Base-by-base conservation (phyloP, 64 coral and sea anemone species). In the Actinia equina region DNA sequence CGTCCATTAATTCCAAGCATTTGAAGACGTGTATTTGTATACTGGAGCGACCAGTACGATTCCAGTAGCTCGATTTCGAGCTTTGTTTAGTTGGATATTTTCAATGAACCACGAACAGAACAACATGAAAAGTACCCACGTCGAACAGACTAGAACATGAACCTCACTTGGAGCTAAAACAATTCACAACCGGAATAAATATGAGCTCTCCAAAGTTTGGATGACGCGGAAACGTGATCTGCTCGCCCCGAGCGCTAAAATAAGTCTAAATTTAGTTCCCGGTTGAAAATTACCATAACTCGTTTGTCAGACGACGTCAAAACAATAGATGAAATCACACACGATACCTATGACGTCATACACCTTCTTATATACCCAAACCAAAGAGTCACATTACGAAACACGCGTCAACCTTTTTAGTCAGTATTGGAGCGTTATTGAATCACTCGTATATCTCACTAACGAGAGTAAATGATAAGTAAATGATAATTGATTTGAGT, bases 261-360 rank as follows among this genome's bases (percentile, higher is more conserved):
- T 52, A 62, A 65, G 65, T 90, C 94, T 96, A 96, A 93, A 96
- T 96, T 96, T 96, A 96, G 94, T 88, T 43, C 85, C 49, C 78
- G 78, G 84, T 87, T 93, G 86, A 70, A 59, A 90, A 96, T 96
- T 96, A 96, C 67, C 94, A 96, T 96, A 96, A 86, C 51, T 89
- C 90, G 87, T 86, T 82, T 55, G 59, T 81, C 87, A 86, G 90
- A 85, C 90, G 91, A 88, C 94, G 90, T 95, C 94, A 95, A 95
- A 95, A 95, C 94, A 95, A 95, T 92, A 69, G 89, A 77, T 90
- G 79, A 95, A 96, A 89, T 96, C 94, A 93, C 88, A 92, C 87
- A 90, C 77, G 82, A 91, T 90, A 92, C 88, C 88, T 90, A 87
- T 96, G 91, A 96, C 94, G 94, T 96, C 94, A 96, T 84, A 82